phyloP scores from a whole-genome alignment of 2,888 invertebrate species.

The Chymomyza fuscimana region DNA sequence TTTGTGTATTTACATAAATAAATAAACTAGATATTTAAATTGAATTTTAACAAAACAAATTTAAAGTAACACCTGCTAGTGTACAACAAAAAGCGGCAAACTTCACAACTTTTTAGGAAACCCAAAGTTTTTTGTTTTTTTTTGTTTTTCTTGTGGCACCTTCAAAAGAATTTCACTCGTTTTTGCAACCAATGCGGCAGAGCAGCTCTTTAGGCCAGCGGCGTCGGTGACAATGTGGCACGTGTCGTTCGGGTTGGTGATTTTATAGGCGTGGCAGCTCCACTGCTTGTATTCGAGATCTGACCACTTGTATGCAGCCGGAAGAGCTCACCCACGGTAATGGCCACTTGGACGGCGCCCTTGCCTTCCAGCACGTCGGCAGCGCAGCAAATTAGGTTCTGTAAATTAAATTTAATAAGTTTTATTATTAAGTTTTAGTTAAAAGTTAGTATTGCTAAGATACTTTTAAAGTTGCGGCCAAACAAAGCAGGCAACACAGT shows the following conservation, averaged over 20 bases:
- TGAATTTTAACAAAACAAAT: constrained; percentile 57
- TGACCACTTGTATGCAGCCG: constrained; percentile 82
- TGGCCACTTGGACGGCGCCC: constrained; percentile 91
- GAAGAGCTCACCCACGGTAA: constrained; percentile 91
- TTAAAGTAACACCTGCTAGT: constrained; percentile 48
- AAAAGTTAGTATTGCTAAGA: background rate
- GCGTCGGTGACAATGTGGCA: constrained; percentile 75
- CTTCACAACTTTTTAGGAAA: constrained; percentile 52
- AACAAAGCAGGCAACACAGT: constrained; percentile 9
- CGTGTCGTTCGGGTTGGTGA: constrained; percentile 76
- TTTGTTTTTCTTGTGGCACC: constrained; percentile 29
- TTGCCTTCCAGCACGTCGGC: constrained; percentile 96
- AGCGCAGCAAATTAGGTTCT: constrained; percentile 93
- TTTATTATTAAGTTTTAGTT: constrained; percentile 5
- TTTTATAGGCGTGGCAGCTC: constrained; percentile 66
- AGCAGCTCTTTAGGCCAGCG: constrained; percentile 62
- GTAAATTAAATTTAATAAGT: constrained; percentile 77
- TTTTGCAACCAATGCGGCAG: background rate
- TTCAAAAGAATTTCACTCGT: constrained; percentile 27
- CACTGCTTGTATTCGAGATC: constrained; percentile 38
- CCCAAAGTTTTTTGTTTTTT: constrained; percentile 31
- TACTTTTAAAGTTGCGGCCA: background rate
- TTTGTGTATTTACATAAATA: constrained; percentile 62
- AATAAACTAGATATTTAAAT: constrained; percentile 56
- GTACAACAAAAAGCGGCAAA: constrained; percentile 42